Evolutionary conservation across 2,888 invertebrate species (phyloP).

Genomic region (Protophormia terraenovae): DNA sequence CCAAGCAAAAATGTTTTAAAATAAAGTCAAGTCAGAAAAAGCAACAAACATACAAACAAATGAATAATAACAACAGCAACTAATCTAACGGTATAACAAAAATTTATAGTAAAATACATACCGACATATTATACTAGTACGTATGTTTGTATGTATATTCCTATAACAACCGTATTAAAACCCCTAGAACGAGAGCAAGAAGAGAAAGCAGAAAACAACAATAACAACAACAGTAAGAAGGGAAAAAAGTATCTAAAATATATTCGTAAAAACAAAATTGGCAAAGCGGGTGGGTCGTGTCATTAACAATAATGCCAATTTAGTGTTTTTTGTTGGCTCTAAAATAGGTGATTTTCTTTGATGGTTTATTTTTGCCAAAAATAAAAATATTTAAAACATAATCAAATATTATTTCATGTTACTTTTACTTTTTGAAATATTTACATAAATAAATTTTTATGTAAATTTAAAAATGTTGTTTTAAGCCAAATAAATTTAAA

Average conservation of each 20-base stretch:
- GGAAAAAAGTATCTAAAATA: background rate
- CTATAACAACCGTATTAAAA: conserved; percentile 47
- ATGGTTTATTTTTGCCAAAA: no score
- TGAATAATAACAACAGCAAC: no score
- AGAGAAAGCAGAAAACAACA: background rate
- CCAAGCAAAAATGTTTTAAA: conserved; percentile 44
- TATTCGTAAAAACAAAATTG: conserved; percentile 43
- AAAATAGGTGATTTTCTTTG: background rate
- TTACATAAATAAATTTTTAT: no score
- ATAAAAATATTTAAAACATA: background rate
- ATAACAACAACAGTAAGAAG: no score
- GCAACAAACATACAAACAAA: conserved; percentile 48
- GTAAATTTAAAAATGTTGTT: no score
- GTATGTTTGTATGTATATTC: no score
- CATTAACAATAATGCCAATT: conserved; percentile 47
- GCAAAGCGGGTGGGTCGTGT: conserved; percentile 53
- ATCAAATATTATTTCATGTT: background rate
- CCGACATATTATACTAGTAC: background rate
- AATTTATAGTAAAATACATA: conserved; percentile 38
- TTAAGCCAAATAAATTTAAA: no score
- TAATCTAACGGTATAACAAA: conserved; percentile 49
- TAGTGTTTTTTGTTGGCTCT: conserved; percentile 32
- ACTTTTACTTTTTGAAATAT: no score
- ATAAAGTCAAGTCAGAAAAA: conserved; percentile 55
- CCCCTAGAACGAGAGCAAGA: conserved; percentile 31